A percentile compares a stretch with the other conserved stretches of the same genome.
These are phyloP conservation scores for Chironex yamaguchii DNA, from an alignment of 30 jellyfish, hydroid and myxozoan species.

Conservation along the genomic window DNA sequence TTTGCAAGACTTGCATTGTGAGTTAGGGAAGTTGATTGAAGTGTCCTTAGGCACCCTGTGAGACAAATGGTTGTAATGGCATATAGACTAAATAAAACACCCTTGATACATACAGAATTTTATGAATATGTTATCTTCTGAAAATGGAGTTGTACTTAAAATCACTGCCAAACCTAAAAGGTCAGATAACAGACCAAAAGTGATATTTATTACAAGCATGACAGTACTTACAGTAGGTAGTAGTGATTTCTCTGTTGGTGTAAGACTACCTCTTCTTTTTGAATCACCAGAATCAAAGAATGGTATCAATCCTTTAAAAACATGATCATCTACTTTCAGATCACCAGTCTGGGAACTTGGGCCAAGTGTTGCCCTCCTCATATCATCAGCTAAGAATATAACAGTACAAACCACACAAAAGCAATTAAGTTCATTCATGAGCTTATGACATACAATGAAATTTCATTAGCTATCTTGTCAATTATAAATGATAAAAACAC, in stretches of 20 bases:
- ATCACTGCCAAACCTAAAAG: neutral
- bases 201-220: no score
- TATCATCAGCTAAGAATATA: neutral
- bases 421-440: no score
- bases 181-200: neutral
- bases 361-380: neutral
- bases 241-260: constrained; percentile 25
- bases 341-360: neutral
- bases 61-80: no score
- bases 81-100: no score
- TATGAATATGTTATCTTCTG: neutral
- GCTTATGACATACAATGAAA: no score
- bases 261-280: constrained; percentile 50
- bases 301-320: constrained; percentile 68
- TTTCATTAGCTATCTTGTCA: no score
- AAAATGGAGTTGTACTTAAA: neutral
- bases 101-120: no score
- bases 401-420: no score
- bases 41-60: no score
- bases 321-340: constrained; percentile 35
- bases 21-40: no score
- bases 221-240: constrained; percentile 69
- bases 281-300: constrained; percentile 56
- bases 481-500: no score
- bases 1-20: no score